Evolutionary conservation across 2,113 vertebrate genomes (phyloP).

Genomic region (Sterrhoptilus dennistouni): DNA sequence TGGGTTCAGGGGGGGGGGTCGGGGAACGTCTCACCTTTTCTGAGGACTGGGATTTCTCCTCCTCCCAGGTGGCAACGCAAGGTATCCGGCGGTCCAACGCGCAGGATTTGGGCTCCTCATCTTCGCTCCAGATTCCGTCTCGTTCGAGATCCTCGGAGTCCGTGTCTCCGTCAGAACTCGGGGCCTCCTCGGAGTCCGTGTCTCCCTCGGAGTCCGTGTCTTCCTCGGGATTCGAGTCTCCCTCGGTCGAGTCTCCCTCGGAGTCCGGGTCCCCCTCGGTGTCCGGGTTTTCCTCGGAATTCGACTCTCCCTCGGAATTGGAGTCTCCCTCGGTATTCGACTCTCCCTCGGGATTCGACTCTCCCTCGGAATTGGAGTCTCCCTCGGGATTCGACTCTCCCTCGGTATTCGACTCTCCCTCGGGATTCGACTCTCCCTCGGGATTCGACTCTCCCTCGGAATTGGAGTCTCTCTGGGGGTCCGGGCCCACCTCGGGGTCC

Average conservation of each 20-base stretch:
- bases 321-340: no score
- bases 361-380: no score
- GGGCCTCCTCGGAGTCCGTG: no score
- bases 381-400: no score
- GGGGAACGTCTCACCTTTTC: slow-evolving; percentile 21
- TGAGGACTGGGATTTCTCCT: accelerated
- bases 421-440: background rate
- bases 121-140: background rate
- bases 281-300: slow-evolving; percentile 59
- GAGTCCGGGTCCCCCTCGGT: slow-evolving; percentile 63
- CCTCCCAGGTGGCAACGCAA: slow-evolving; percentile 60
- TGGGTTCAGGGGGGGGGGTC: accelerated
- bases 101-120: slow-evolving; percentile 70
- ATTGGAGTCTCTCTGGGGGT: slow-evolving; percentile 30
- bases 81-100: slow-evolving; percentile 74
- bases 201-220: background rate
- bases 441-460: background rate
- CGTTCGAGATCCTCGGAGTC: background rate
- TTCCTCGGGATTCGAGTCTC: slow-evolving; percentile 25
- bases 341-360: no score
- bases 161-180: background rate
- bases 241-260: background rate
- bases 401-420: no score
- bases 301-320: no score
- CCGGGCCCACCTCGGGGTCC: background rate